A percentile compares a stretch with the other conserved stretches of the same genome.
These are phyloP conservation scores for Cydia splendana DNA, from an alignment of 1,140 invertebrate species.

Conservation along the genomic window DNA sequence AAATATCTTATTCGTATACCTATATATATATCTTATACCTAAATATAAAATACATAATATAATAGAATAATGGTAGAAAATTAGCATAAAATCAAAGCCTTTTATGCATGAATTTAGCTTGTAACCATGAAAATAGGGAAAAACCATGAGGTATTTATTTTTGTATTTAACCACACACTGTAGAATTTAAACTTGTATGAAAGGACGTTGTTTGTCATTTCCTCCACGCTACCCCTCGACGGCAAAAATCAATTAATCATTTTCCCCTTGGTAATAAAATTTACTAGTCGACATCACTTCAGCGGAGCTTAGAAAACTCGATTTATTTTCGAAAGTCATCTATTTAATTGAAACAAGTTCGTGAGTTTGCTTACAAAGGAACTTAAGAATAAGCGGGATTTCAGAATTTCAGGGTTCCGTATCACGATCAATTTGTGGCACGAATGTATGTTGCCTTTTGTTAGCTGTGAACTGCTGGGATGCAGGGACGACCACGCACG, in stretches of 20 bases:
- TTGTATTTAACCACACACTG: neutral
- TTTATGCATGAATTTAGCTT: no score
- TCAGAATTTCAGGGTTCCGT: conserved; percentile 36
- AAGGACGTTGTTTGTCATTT: conserved; percentile 48
- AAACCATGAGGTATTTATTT: neutral
- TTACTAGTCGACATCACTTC: conserved; percentile 54
- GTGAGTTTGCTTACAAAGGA: conserved; percentile 41
- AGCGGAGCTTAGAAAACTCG: conserved; percentile 51
- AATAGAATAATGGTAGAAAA: no score
- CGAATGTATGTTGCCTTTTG: no score
- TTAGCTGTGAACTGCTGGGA: neutral
- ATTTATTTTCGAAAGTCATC: conserved; percentile 66
- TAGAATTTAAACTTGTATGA: neutral
- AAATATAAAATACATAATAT: no score
- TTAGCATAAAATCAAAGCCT: no score
- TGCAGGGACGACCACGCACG: no score
- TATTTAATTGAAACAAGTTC: conserved; percentile 66
- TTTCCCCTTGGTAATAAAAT: conserved; percentile 54
- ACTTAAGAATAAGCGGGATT: conserved; percentile 40
- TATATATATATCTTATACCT: no score
- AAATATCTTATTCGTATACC: no score
- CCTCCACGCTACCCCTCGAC: conserved; percentile 39
- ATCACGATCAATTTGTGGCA: neutral
- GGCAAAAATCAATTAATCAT: conserved; percentile 57
- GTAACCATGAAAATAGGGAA: no score